Base-by-base conservation (phyloP, 2,888 invertebrate species). In the Agrilus cyanescens region DNA sequence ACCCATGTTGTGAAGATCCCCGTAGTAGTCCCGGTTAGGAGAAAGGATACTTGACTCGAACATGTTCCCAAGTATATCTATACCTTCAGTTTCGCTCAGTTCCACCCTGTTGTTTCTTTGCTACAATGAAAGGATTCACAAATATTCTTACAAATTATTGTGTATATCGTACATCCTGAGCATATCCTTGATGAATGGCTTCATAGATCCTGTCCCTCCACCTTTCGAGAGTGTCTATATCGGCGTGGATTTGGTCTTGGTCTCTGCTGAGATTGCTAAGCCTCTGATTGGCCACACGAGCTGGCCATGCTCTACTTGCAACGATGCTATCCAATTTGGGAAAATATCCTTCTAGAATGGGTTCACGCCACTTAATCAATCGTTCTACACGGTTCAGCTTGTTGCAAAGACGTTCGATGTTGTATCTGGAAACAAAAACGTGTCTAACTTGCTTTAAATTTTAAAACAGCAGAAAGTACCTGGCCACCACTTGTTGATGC, bases 1-100 rank as follows among this genome's bases (percentile, higher is more conserved):
- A 0, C 86, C 87, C 68, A 82, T 73, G 65, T 89, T 89, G 66
- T 90, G 89, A 32, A 87, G 56, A 63, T 86, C 82, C 0, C 89
- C 89, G 59, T 86, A 87, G 57, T 81, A 71, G 30, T 68, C 67
- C 2, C 73, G 68, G 67, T 87, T 86, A 4, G 76, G 75, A 36
- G 84, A 81, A 34, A 86, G 59, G 48, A 76, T 73, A 0, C 78
- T 74, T 1, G 85, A 73, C 63, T 89, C 89, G 59, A 89, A 69
- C 53, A 89, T 73, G 61, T 89, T 84, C 8, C 88, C 89, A 14
- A 90, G 69, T 7, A 77, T 67, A 56, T 90, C 84, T 52, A 88
- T 86, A 12, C 88, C 88, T 0, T 69, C 73, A 18, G 67, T 67
- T 56, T 85, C 85, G 36, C 77, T 77, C 18, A 88, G 59, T 0